phyloP scores from a whole-genome alignment of 2,888 invertebrate species.

The Cephalotes varians region DNA sequence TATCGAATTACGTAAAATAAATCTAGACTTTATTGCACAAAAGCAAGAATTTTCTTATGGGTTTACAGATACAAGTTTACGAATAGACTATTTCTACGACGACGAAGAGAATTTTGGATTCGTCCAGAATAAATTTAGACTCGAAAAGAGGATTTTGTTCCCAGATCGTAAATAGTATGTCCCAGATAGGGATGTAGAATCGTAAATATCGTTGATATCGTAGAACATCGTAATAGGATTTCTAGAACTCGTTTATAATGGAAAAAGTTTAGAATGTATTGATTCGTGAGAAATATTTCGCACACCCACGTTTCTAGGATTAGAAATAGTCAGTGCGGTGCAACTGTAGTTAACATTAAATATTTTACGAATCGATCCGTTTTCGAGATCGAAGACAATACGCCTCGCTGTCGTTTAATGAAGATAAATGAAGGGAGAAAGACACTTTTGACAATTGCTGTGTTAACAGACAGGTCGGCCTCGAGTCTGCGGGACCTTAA shows the following conservation, averaged over 20 bases:
- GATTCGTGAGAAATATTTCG: background rate
- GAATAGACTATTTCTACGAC: background rate
- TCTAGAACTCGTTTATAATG: background rate
- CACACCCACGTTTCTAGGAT: background rate
- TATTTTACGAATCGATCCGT: background rate
- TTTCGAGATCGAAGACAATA: background rate
- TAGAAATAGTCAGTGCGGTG: slow-evolving; percentile 4
- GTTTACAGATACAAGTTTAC: background rate
- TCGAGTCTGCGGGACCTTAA: slow-evolving; percentile 19
- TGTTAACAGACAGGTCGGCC: background rate
- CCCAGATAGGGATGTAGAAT: background rate
- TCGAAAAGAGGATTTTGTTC: background rate
- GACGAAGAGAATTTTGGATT: background rate
- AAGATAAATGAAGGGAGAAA: background rate
- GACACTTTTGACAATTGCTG: background rate
- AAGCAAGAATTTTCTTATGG: background rate
- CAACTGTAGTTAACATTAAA: background rate
- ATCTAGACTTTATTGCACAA: background rate
- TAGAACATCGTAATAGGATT: background rate
- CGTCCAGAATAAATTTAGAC: background rate
- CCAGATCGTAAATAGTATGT: background rate
- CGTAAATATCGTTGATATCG: slow-evolving; percentile 12
- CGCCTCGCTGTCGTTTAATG: background rate
- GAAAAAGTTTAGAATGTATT: slow-evolving; percentile 6
- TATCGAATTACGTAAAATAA: background rate